These are phyloP conservation scores for Premnoplex brunnescens DNA, from an alignment of 2,797 vertebrate genomes.

Conservation along the genomic window DNA sequence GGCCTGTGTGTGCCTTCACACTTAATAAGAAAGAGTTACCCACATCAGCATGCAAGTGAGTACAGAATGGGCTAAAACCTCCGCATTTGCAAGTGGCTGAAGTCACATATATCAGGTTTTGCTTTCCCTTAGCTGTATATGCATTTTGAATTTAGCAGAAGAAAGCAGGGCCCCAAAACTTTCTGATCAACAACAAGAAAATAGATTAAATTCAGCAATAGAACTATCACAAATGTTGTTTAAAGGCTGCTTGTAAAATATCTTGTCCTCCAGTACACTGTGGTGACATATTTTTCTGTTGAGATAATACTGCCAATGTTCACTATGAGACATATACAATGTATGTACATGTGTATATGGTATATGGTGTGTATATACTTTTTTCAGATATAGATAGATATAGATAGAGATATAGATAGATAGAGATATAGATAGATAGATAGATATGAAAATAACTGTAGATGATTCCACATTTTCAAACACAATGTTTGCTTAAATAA, in stretches of 20 bases:
- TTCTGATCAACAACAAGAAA: not conserved
- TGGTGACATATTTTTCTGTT: not conserved
- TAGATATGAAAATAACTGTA: not conserved
- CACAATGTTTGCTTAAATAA: not conserved
- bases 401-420: no score
- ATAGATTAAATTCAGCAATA: not conserved
- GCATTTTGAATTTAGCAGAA: not conserved
- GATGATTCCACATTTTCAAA: not conserved
- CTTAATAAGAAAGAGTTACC: slow-evolving; percentile 13
- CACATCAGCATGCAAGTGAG: slow-evolving; percentile 7
- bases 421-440: no score
- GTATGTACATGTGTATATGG: no score
- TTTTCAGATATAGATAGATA: not conserved
- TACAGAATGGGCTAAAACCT: not conserved
- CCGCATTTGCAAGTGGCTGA: not conserved
- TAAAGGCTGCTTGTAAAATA: not conserved
- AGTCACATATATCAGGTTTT: not conserved
- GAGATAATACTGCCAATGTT: not conserved
- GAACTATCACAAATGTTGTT: not conserved
- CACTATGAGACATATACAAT: not conserved
- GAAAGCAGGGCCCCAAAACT: not conserved
- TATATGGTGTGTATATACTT: not conserved
- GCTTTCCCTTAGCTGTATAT: not conserved
- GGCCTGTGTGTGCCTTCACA: slow-evolving; percentile 1
- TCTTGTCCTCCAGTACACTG: not conserved